phyloP scores from a whole-genome alignment of 2,113 vertebrate species.

The Odocoileus hemionus region DNA sequence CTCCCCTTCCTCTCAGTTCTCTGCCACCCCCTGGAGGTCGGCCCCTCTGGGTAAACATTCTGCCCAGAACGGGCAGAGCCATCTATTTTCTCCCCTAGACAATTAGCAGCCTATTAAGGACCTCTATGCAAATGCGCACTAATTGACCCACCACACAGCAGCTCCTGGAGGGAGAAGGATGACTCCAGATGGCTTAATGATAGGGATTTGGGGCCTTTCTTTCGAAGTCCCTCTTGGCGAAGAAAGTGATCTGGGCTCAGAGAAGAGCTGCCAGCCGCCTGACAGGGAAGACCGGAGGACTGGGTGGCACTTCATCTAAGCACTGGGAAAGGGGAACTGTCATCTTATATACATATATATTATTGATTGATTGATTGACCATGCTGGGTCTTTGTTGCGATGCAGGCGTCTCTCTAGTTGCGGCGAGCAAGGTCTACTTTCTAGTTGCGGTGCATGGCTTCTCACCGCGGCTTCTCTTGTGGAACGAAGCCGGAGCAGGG shows the following conservation, averaged over 20 bases:
- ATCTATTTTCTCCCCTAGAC: slow-evolving; percentile 76
- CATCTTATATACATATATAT: not conserved
- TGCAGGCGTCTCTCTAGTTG: too few species aligned
- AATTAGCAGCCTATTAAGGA: slow-evolving; percentile 80
- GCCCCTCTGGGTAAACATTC: slow-evolving; percentile 54
- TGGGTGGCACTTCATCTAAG: not conserved
- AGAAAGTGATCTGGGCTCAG: not conserved
- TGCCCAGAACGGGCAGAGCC: slow-evolving; percentile 35
- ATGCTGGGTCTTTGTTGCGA: not conserved
- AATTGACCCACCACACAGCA: slow-evolving; percentile 76
- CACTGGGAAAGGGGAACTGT: not conserved
- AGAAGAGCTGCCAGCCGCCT: not conserved
- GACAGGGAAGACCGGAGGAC: not conserved
- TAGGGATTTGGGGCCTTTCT: slow-evolving; percentile 71
- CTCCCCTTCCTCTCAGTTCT: accelerated
- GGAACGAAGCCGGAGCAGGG: too few species aligned
- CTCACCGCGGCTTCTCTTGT: too few species aligned
- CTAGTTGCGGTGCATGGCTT: too few species aligned
- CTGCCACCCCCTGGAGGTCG: not conserved
- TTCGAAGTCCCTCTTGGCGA: slow-evolving; percentile 17
- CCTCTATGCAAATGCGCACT: slow-evolving; percentile 79
- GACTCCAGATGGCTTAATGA: slow-evolving; percentile 80
- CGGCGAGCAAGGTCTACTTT: too few species aligned
- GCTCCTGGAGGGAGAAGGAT: slow-evolving; percentile 67
- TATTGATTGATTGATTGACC: not conserved